These are phyloP conservation scores for Drosophila subsilvestris DNA, from an alignment of 2,888 invertebrate species.

Conservation along the genomic window DNA sequence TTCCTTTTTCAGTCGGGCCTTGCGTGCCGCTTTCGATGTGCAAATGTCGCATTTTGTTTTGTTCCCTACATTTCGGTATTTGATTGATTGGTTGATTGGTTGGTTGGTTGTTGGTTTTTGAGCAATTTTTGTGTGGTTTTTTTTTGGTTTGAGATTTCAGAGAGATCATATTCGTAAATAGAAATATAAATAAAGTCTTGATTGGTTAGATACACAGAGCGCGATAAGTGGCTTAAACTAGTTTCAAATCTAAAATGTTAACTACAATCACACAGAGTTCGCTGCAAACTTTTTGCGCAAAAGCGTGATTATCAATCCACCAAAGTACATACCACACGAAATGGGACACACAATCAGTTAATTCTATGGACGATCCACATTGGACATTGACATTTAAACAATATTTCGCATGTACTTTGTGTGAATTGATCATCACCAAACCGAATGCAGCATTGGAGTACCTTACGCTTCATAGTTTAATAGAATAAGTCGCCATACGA, in stretches of 20 bases:
- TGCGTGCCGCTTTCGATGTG: slow-evolving; percentile 90
- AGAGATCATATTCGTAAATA: slow-evolving; percentile 52
- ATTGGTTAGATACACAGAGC: slow-evolving; percentile 74
- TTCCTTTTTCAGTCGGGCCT: slow-evolving; percentile 88
- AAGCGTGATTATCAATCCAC: slow-evolving; percentile 71
- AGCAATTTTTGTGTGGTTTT: slow-evolving; percentile 44
- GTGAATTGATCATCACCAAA: slow-evolving; percentile 74
- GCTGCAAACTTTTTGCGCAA: slow-evolving; percentile 83
- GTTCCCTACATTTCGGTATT: slow-evolving; percentile 88
- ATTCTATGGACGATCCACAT: neutral
- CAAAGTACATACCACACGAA: slow-evolving; percentile 50
- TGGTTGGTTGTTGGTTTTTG: slow-evolving; percentile 33
- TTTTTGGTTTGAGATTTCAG: slow-evolving; percentile 37
- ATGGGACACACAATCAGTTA: slow-evolving; percentile 13
- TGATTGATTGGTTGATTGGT: slow-evolving; percentile 40
- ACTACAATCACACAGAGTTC: slow-evolving; percentile 43
- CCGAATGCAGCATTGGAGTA: slow-evolving; percentile 74
- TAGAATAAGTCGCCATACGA: slow-evolving; percentile 15
- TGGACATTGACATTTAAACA: neutral
- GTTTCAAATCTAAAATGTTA: slow-evolving; percentile 42
- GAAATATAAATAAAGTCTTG: slow-evolving; percentile 76
- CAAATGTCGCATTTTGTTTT: slow-evolving; percentile 95
- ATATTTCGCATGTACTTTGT: slow-evolving; percentile 27
- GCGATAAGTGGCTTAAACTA: slow-evolving; percentile 56
- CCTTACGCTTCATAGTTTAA: slow-evolving; percentile 23